Evolutionary conservation across 2,888 invertebrate genomes (phyloP), one percentile per base, ranked within the genome.

Genomic region (Dasypogon diadema): DNA sequence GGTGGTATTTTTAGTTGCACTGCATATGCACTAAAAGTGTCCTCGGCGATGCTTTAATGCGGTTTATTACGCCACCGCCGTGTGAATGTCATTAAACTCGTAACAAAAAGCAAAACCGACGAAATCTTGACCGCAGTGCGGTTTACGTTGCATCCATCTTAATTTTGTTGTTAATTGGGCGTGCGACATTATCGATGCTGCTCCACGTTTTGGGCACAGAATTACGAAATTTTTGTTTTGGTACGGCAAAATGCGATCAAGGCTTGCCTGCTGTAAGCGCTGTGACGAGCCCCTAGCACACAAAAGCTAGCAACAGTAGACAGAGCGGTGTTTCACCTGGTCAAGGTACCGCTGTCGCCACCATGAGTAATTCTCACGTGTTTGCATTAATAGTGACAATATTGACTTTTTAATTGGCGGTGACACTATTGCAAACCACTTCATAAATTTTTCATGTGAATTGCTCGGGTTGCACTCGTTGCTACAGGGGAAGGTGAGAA

Each of bases 71-170:
- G 51, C 51, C 51, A 51, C 18, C 18, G 18, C 51, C 1, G 21
- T 51, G 51, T 18, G 51, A 51, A 51, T 51, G 51, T 51, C 51
- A 51, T 51, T 51, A 51, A 51, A 51, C 51, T 21, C 51, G 51
- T 18, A 8, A 51, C 14, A 3, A 51, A 51, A 51, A 30, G 12
- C 48, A 51, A 51, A 21, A 51, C 14, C 5, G 8, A 16, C 51
- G 12, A 21, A 1, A 12, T 16, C 1, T 16, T 3, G 18, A 51
- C 18, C 51, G 18, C 51, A 16, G 5, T 51, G 14, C 18, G 51
- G 51, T 51, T 21, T 51, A n/a, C 3, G 8, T 21, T 21, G 21
- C 51, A 48, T 48, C 12, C 12, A 12, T 0, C 51, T 51, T 51
- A 51, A 51, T 51, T 51, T 51, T 16, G 18, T 1, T 51, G 2